A percentile compares a stretch with the other conserved stretches of the same genome.
These are phyloP conservation scores for Gouania willdenowi DNA, from an alignment of 2,797 vertebrate genomes.

Conservation along the genomic window DNA sequence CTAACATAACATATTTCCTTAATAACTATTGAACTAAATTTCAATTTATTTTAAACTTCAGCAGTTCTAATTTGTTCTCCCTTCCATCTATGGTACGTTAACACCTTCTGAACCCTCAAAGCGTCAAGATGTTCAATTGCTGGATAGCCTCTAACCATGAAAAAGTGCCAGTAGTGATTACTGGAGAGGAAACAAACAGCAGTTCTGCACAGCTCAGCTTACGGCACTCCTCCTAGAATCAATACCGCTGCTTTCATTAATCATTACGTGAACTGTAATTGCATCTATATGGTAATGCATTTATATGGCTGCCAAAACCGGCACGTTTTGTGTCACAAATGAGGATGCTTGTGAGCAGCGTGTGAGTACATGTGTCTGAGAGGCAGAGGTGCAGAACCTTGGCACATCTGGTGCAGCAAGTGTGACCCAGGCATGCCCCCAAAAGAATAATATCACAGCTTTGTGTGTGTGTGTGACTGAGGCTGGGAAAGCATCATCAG, in stretches of 20 bases:
- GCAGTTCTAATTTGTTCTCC: neutral
- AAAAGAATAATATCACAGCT: constrained; percentile 17
- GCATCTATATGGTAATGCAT: constrained; percentile 3
- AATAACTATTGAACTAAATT: neutral
- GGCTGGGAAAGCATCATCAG: neutral
- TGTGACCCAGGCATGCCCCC: neutral
- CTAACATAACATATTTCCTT: constrained; percentile 11
- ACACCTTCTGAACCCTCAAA: neutral
- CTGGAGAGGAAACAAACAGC: constrained; percentile 22
- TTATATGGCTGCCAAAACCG: neutral
- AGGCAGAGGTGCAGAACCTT: constrained; percentile 7
- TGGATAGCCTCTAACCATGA: constrained; percentile 18
- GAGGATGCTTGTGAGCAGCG: constrained; percentile 1
- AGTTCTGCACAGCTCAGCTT: constrained; percentile 21
- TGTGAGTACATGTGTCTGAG: neutral
- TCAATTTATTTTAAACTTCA: neutral
- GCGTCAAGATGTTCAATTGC: constrained; percentile 1
- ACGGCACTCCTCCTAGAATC: constrained; percentile 31
- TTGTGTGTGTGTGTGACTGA: constrained; percentile 2
- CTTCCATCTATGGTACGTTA: neutral
- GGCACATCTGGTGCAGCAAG: constrained; percentile 22
- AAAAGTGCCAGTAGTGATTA: constrained; percentile 16
- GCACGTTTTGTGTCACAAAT: neutral
- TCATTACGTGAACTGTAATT: constrained; percentile 16
- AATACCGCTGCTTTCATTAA: constrained; percentile 33